Base-by-base conservation (phyloP, 2,888 invertebrate genomes). In the Sminthurides aquaticus region DNA sequence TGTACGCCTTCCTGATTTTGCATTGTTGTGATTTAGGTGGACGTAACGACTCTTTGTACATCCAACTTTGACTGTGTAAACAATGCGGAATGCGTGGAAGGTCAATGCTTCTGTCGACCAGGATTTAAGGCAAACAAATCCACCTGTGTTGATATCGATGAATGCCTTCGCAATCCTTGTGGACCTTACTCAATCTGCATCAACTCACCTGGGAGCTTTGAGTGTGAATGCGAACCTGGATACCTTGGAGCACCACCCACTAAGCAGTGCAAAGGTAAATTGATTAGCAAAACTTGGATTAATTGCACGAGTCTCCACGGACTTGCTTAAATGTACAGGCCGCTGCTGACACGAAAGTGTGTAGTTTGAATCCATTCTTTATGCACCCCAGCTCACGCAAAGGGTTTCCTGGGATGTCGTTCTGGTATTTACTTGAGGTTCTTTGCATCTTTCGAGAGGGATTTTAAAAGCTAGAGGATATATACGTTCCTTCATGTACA, bases 61-160 rank as follows among this genome's bases (percentile, higher is more conserved):
- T 86, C 87, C 1, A 91, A 92, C 78, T 93, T 91, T 76, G 91
- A 93, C 78, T 93, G 93, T 78, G 90, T 91, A 43, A 92, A 91
- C 79, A 92, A 93, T 77, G 92, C 91, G 1, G 91, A 91, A 79
- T 93, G 93, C 77, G 84, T 89, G 69, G 90, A 92, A 76, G 86
- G 85, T 70, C 91, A 91, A 80, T 93, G 93, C 77, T 91, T 89
- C 81, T 92, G 93, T 77, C 87, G 90, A 79, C 86, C 89, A 74
- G 92, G 93, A 22, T 93, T 93, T 77, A 84, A 87, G 67, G 87
- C 91, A 0, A 85, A 85, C 73, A 89, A 87, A 49, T 87, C 91
- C 1, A 83, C 86, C 71, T 92, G 92, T 76, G 81, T 86, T 57
- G 92, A 92, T 76, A 80, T 91, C 49, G 87, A 93, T 77, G 93